phyloP scores from a whole-genome alignment of 2,888 invertebrate species.

The Limulus polyphemus region DNA sequence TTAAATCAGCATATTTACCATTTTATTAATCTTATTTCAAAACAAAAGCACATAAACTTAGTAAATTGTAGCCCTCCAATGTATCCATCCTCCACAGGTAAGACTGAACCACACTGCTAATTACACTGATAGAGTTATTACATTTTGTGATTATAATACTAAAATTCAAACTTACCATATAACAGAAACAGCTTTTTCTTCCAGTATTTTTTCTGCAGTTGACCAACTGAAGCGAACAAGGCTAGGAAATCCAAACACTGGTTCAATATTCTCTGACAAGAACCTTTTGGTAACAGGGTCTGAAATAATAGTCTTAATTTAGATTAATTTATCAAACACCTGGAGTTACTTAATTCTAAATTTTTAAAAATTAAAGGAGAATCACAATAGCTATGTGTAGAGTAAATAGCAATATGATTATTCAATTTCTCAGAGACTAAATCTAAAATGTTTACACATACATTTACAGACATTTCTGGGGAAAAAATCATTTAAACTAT shows the following conservation, averaged over 20 bases:
- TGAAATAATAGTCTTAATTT: slow-evolving; percentile 30
- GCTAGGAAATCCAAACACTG: slow-evolving; percentile 85
- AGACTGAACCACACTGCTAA: too few relatives aligned
- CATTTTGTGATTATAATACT: neutral
- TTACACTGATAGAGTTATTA: too few relatives aligned
- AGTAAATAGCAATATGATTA: slow-evolving; percentile 1
- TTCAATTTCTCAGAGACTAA: neutral
- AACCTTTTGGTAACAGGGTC: slow-evolving; percentile 92
- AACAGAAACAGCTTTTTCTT: slow-evolving; percentile 55
- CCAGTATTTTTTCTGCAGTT: slow-evolving; percentile 68
- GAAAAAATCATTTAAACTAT: too few relatives aligned
- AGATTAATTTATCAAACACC: slow-evolving; percentile 3
- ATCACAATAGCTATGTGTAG: neutral
- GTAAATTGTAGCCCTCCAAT: too few relatives aligned
- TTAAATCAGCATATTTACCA: too few relatives aligned
- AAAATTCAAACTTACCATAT: slow-evolving; percentile 45
- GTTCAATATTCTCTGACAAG: slow-evolving; percentile 62
- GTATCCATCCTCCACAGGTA: too few relatives aligned
- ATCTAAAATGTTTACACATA: too few relatives aligned
- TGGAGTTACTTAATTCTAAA: slow-evolving; percentile 2
- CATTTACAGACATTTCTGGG: too few relatives aligned
- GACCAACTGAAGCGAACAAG: slow-evolving; percentile 97
- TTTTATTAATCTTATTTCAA: too few relatives aligned
- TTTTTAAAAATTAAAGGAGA: neutral
- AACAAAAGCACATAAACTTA: too few relatives aligned